Evolutionary conservation across 1,140 invertebrate genomes (phyloP), one percentile per base, ranked within the genome.

Genomic region (Hyles vespertilio): DNA sequence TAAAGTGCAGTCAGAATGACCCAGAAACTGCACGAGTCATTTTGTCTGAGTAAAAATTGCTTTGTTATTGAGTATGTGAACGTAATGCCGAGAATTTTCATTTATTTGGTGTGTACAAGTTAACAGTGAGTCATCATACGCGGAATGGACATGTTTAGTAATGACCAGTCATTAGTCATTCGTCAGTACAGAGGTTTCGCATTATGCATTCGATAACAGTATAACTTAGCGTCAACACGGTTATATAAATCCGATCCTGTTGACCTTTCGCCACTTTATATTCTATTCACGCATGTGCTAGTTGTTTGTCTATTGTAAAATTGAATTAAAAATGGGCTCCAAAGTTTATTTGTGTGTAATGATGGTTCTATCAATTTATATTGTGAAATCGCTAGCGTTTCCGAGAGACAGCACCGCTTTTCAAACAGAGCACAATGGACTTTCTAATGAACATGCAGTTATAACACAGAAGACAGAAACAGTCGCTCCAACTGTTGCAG

Each of bases 231-330:
- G 50, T 51, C 32, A 3, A 32, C 32, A 12, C n/a, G 12, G 6
- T 3, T 44, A 53, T 53, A 53, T 53, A 56, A 1, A 32, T 10
- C 32, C 32, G 32, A 2, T 33, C 52, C 44, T 32, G 44, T 56
- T 56, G 54, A 56, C 44, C 54, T 56, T 47, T 56, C 9, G 7
- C 47, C 34, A 56, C 10, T 56, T 56, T 33, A 46, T 56, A 56
- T 56, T 47, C 54, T 22, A n/a, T 32, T 45, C 52, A 8, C 22
- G 22, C 22, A 22, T 22, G 36, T 40, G 36, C 36, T 8, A 40
- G 5, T 40, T 40, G 5, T 5, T 40, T 40, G 36, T 40, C 36
- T 40, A 40, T 40, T 5, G 8, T 5, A 40, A 40, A 8, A 40
- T 40, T 40, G 36, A 47, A 47, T 8, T 47, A 47, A 47, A 47